Base-by-base conservation (phyloP, 2,888 invertebrate species). In the Pomacea canaliculata region DNA sequence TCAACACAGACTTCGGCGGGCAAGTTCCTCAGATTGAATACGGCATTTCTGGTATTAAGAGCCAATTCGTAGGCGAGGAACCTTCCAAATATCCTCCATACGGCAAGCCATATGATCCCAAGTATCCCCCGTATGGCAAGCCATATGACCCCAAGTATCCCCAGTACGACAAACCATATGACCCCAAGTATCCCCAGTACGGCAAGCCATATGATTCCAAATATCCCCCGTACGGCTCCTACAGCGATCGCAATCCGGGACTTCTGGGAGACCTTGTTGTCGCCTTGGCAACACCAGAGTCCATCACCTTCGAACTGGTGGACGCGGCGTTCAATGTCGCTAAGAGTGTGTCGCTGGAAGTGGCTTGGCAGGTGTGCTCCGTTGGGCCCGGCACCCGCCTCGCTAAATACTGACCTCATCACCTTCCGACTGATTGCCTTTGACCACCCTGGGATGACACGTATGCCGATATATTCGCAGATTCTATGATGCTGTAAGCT, bases 311-410 rank as follows among this genome's bases (percentile, higher is more conserved):
- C 68, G 5, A 19, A 9, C 7, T 46, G 23, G 37, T 68, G 4
- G 68, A 68, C 9, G 13, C 37, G 27, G n/a, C 68, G 27, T 68
- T 68, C 48, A 37, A 19, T 12, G 46, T 4, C 51, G 37, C 68
- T 68, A 7, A 19, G 18, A 23, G 3, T 46, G 9, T 13, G 68
- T 27, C 68, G 68, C 48, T 48, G 7, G 37, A n/a, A 51, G 68
- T 68, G 37, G 9, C 68, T 37, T 68, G 48, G 37, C 5, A 68
- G 10, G 68, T 46, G 48, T 68, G 68, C 48, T 68, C 68, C 68
- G 3, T 68, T 37, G 37, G 68, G 2, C 68, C 68, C 18, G 68
- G 68, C 19, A n/a, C 27, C 37, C 18, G 37, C 27, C 23, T 27
- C 19, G 16, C 16, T 56, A 10, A 10, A 16, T 10, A 56, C 12